Percentiles rank a stretch among this genome's conserved stretches.
phyloP scores from a whole-genome alignment of 2,113 vertebrate genomes.

The Syrmaticus mikado region DNA sequence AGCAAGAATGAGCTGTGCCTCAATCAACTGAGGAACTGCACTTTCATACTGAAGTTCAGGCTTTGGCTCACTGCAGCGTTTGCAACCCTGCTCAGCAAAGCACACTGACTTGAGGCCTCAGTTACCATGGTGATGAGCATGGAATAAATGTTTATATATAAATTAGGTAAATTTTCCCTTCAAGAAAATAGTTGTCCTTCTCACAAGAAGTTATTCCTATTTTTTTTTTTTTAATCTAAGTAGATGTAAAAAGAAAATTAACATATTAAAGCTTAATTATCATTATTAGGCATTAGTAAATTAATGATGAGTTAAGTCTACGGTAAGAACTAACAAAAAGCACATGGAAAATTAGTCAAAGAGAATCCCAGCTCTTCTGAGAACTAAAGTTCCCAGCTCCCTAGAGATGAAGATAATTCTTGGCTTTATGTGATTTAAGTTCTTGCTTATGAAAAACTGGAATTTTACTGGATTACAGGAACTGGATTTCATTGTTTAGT shows the following conservation, averaged over 20 bases:
- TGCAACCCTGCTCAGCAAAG: constrained; percentile 32
- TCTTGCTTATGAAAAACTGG: background rate
- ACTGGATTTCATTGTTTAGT: background rate
- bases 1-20: background rate
- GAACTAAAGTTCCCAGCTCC: background rate
- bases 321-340: background rate
- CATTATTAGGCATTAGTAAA: background rate
- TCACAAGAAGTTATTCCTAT: background rate
- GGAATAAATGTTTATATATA: constrained; percentile 55
- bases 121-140: constrained; percentile 50
- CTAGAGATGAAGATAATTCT: background rate
- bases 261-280: background rate
- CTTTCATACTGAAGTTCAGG: background rate
- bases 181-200: constrained; percentile 9
- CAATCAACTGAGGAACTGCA: accelerated
- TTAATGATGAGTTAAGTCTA: background rate
- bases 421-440: background rate
- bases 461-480: background rate
- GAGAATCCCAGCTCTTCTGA: background rate
- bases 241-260: background rate
- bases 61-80: background rate
- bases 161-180: constrained; percentile 34
- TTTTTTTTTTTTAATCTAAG: background rate
- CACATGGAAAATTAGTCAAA: background rate
- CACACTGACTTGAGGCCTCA: background rate